A percentile compares a stretch with the other conserved stretches of the same genome.
phyloP scores from a whole-genome alignment of 2,797 vertebrate genomes.

The Scarus forsteni region DNA sequence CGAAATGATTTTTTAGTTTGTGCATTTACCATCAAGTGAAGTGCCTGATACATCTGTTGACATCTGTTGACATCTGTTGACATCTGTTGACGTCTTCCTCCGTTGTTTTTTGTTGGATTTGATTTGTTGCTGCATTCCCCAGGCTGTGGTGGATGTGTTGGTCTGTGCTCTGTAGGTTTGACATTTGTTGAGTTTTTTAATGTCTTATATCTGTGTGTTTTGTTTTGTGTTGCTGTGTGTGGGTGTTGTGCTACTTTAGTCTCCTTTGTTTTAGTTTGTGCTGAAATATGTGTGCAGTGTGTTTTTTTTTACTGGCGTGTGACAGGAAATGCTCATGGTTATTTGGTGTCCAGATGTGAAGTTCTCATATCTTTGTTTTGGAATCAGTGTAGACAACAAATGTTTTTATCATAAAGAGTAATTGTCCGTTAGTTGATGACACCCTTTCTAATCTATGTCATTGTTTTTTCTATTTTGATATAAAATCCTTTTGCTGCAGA shows the following conservation, averaged over 20 bases:
- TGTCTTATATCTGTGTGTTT: slow-evolving; percentile 5
- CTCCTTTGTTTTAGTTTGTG: neutral
- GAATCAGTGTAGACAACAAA: neutral
- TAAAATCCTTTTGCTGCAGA: slow-evolving; percentile 76
- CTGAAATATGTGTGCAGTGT: neutral
- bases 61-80: slow-evolving; percentile 40
- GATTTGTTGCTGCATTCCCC: slow-evolving; percentile 50
- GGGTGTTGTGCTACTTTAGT: slow-evolving; percentile 33
- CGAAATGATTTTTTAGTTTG: slow-evolving; percentile 9
- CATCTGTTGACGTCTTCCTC: slow-evolving; percentile 47
- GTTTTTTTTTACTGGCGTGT: slow-evolving; percentile 12
- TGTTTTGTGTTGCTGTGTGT: slow-evolving; percentile 6
- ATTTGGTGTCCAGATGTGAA: neutral
- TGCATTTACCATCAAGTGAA: neutral
- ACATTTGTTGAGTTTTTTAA: slow-evolving; percentile 36
- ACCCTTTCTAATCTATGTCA: neutral
- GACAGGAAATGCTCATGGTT: slow-evolving; percentile 1
- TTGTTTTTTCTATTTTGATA: slow-evolving; percentile 1
- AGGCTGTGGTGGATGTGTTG: slow-evolving; percentile 68
- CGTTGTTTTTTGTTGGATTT: slow-evolving; percentile 46
- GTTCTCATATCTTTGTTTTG: slow-evolving; percentile 4
- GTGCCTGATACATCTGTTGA: slow-evolving; percentile 41
- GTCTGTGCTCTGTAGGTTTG: slow-evolving; percentile 71
- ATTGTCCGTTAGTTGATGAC: neutral
- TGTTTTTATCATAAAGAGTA: neutral